These are phyloP conservation scores for Patella ulyssiponensis DNA, from an alignment of 2,888 invertebrate genomes.

Conservation along the genomic window DNA sequence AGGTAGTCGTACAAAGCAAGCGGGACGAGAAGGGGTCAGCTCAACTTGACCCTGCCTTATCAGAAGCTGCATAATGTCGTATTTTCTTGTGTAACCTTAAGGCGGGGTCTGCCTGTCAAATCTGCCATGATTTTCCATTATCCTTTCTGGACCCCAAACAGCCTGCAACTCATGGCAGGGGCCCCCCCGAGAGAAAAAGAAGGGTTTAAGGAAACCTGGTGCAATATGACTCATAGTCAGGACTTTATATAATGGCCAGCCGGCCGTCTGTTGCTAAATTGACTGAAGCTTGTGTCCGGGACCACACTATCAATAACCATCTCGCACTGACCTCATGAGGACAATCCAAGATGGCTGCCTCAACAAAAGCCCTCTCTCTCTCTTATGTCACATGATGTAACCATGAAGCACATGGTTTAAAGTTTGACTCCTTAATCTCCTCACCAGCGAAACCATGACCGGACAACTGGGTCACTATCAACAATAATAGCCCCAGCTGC, in stretches of 20 bases:
- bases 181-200: background rate
- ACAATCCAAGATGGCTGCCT: conserved; percentile 5
- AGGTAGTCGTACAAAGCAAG: background rate
- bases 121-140: background rate
- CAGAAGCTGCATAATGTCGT: conserved; percentile 3
- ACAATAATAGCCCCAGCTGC: too few species aligned
- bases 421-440: too few species aligned
- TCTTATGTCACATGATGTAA: conserved; percentile 8
- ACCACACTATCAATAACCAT: background rate
- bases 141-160: background rate
- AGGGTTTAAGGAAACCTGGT: background rate
- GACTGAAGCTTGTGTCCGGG: too few species aligned
- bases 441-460: too few species aligned
- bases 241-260: background rate
- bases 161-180: too few species aligned
- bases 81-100: conserved; percentile 3
- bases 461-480: too few species aligned
- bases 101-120: background rate
- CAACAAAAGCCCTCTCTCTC: background rate
- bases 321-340: background rate
- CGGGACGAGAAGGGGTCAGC: background rate
- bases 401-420: background rate
- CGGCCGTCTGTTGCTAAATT: background rate
- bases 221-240: background rate
- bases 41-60: conserved; percentile 1